Percentiles rank a stretch among this genome's conserved stretches.
phyloP scores from a whole-genome alignment of 1,140 invertebrate genomes.

The Sycobia sp. region DNA sequence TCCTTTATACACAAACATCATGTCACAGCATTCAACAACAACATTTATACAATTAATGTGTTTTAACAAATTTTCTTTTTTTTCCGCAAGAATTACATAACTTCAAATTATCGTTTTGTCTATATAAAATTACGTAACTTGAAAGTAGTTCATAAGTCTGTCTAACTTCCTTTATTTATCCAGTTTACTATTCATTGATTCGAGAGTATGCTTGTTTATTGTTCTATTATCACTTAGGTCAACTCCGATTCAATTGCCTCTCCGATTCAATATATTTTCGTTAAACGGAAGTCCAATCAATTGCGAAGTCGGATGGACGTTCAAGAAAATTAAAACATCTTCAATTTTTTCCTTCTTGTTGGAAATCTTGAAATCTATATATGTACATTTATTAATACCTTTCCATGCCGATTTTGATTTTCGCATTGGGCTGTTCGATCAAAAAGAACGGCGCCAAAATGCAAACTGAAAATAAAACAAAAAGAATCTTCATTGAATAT shows the following conservation, averaged over 20 bases:
- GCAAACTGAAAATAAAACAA: constrained; percentile 39
- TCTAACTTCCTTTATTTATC: constrained; percentile 18
- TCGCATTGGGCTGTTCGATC: constrained; percentile 38
- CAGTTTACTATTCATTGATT: constrained; percentile 25
- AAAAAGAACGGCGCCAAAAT: constrained; percentile 40
- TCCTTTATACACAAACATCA: too few relatives aligned
- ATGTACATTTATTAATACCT: constrained; percentile 32
- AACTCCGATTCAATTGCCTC: constrained; percentile 26
- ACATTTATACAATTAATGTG: too few relatives aligned
- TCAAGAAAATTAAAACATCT: too few relatives aligned
- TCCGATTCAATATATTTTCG: too few relatives aligned
- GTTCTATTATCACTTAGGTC: background rate
- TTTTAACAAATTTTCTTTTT: too few relatives aligned
- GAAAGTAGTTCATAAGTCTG: constrained; percentile 20
- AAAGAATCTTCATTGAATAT: constrained; percentile 31
- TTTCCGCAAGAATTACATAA: background rate
- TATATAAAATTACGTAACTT: too few relatives aligned
- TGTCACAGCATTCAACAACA: too few relatives aligned
- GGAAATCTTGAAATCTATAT: too few relatives aligned
- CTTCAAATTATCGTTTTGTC: too few relatives aligned
- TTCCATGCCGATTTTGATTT: constrained; percentile 21
- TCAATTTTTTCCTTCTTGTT: too few relatives aligned
- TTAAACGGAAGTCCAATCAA: too few relatives aligned
- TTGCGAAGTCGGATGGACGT: too few relatives aligned
- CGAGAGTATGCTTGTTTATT: background rate